Base-by-base conservation (phyloP, 2,888 invertebrate species). In the Acrobasis suavella region DNA sequence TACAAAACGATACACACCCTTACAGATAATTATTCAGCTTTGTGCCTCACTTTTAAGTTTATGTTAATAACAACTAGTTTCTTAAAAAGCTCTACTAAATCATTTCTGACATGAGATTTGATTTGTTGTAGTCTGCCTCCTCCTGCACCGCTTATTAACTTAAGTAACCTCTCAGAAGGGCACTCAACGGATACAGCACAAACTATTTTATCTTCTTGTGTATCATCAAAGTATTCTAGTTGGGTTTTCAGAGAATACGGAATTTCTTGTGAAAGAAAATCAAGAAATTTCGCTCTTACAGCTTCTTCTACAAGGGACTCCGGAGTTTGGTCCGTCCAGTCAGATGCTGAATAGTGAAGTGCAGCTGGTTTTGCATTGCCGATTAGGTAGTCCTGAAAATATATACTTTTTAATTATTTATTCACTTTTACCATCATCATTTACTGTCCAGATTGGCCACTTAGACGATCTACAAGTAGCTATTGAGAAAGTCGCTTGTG, bases 231-330 rank as follows among this genome's bases (percentile, higher is more conserved):
- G 78, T 94, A 95, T 80, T 97, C 96, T 15, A 97, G 78, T 58
- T 91, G 76, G 9, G 95, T 92, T 65, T 93, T 89, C 5, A 98
- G 79, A 50, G 85, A 92, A 78, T 99, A 99, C 0, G 99, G 99
- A 52, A 99, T 94, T 90, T 98, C 97, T 70, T 97, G 94, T 0
- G 96, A 95, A 52, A 98, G 86, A 77, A 95, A 94, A 78, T 99
- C 97, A 65, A 99, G 83, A 50, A 98, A 93, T 71, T 96, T 96
- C 1, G 98, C 97, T 73, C 96, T 93, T 0, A 99, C 96, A 63
- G 96, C 95, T 71, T 95, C 94, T 60, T 94, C 89, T 65, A 97
- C 95, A 32, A 98, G 82, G 9, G 92, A 87, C 73, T 95, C 94
- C 0, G 96, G 94, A 15, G 93, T 87, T 76, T 96, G 96, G 82